Percentiles rank a stretch among this genome's conserved stretches.
Evolutionary conservation across 2,797 vertebrate genomes (phyloP).

Genomic region (Acropternis orthonyx): DNA sequence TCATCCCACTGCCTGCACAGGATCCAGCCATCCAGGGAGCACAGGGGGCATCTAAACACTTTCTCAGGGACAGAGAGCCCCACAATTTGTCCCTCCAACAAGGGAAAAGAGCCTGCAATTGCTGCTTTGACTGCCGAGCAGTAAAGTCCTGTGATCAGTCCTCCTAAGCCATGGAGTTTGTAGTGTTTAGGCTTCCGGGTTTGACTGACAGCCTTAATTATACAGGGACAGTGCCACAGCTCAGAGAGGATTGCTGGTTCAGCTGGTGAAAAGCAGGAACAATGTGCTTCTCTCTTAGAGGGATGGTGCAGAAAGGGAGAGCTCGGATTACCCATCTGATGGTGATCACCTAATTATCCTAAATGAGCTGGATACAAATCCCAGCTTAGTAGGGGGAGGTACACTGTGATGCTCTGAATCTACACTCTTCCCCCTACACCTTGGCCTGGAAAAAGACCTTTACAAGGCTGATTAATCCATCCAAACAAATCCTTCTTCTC

Average conservation of each 20-base stretch:
- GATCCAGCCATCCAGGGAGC: neutral
- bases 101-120: neutral
- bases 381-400: neutral
- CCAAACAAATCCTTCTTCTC: neutral
- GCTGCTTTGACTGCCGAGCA: neutral
- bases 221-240: neutral
- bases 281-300: neutral
- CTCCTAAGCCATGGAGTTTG: neutral
- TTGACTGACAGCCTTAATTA: slow-evolving; percentile 64
- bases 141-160: neutral
- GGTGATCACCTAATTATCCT: slow-evolving; percentile 42
- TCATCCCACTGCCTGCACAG: neutral
- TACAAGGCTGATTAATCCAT: neutral
- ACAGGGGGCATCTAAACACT: neutral
- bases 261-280: neutral
- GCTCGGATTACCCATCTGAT: neutral
- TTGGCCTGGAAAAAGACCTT: neutral
- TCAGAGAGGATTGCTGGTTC: neutral
- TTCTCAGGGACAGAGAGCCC: neutral
- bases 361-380: neutral
- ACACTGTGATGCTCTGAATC: neutral
- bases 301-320: slow-evolving; percentile 1
- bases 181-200: neutral
- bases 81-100: neutral
- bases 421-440: neutral